phyloP scores from a whole-genome alignment of 2,797 vertebrate genomes.

The Mustela erminea region DNA sequence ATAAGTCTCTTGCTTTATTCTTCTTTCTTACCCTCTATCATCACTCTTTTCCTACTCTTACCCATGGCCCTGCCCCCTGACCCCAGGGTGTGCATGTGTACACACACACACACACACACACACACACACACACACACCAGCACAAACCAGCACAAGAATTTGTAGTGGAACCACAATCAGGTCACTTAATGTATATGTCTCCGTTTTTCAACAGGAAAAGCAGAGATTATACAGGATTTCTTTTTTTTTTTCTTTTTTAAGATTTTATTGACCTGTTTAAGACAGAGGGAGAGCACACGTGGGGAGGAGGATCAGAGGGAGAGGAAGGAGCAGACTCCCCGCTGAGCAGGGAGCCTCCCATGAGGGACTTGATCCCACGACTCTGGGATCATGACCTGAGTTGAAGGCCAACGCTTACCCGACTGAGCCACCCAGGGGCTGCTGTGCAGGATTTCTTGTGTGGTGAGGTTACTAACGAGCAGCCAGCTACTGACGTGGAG shows the following conservation, averaged over 20 bases:
- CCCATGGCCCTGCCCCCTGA: accelerated
- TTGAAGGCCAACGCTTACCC: too few relatives aligned
- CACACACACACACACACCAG: background rate
- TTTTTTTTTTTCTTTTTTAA: background rate
- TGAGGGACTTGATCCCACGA: too few relatives aligned
- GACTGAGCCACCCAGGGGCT: too few relatives aligned
- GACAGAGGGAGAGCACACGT: too few relatives aligned
- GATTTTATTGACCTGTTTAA: too few relatives aligned
- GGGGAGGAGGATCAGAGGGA: too few relatives aligned
- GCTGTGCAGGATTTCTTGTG: background rate
- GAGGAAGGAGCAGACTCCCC: too few relatives aligned
- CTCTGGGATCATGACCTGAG: too few relatives aligned
- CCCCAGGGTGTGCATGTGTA: too few relatives aligned
- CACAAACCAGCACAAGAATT: background rate
- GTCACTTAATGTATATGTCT: background rate
- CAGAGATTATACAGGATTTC: background rate
- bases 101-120: background rate
- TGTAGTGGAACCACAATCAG: background rate
- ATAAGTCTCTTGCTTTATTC: background rate
- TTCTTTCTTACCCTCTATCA: background rate
- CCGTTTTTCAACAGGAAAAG: background rate
- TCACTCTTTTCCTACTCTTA: background rate
- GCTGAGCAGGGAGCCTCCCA: too few relatives aligned
- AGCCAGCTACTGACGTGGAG: background rate
- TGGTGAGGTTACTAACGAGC: background rate